Conservation (phyloP, 2,888 invertebrate genomes). For the Zaprionus bogoriensis region DNA sequence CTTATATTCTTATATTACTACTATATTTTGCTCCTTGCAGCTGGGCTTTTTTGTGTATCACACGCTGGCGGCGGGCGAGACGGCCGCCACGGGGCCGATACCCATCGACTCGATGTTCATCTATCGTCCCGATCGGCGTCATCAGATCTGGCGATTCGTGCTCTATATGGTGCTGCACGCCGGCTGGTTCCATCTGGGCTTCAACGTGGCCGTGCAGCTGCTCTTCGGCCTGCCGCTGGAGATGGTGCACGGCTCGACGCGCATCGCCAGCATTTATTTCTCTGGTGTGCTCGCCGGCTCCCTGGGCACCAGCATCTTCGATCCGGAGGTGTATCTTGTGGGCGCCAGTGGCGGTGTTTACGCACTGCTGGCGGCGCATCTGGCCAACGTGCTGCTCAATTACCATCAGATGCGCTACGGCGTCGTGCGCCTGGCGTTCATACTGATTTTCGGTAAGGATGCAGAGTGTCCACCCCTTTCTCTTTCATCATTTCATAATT, state of each 20-base stretch:
- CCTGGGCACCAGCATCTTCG: constrained; percentile 93
- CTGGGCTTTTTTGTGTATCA: constrained; percentile 67
- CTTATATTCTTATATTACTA: no score
- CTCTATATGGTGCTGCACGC: constrained; percentile 98
- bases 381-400: constrained; percentile 97
- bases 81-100: constrained; percentile 93
- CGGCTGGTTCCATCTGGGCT: constrained; percentile 97
- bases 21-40: no score
- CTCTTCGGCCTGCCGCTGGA: constrained; percentile 96
- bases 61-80: constrained; percentile 86
- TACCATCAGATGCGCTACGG: constrained; percentile 98
- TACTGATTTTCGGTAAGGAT: constrained; percentile 93
- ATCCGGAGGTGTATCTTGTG: constrained; percentile 96
- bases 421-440: constrained; percentile 92
- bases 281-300: constrained; percentile 96
- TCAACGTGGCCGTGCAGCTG: constrained; percentile 96
- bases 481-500: no score
- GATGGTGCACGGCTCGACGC: constrained; percentile 97
- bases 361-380: constrained; percentile 96
- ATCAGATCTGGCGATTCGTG: constrained; percentile 96
- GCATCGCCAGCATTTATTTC: constrained; percentile 95
- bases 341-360: constrained; percentile 99
- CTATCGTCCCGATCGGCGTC: constrained; percentile 94
- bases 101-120: constrained; percentile 97
- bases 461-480: background rate